A percentile compares a stretch with the other conserved stretches of the same genome.
These are phyloP conservation scores for Heterocephalus glaber DNA, from an alignment of 2,113 vertebrate species.

Conservation along the genomic window DNA sequence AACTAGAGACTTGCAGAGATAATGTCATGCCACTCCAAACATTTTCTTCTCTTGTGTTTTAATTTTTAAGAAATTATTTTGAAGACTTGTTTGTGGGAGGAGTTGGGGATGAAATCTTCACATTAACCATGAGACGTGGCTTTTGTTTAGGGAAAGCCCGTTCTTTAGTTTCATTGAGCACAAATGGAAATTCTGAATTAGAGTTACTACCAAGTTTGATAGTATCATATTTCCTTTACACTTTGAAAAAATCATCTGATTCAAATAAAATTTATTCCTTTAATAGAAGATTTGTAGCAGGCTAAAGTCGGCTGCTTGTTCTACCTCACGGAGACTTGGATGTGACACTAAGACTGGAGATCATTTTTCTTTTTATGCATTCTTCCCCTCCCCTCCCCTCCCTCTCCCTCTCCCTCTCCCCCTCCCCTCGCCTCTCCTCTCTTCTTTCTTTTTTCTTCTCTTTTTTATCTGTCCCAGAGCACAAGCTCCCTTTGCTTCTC, in stretches of 20 bases:
- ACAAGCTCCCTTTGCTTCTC: neutral
- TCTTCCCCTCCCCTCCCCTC: neutral
- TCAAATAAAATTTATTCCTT: neutral
- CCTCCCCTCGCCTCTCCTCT: too few relatives aligned
- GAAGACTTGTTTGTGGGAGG: neutral
- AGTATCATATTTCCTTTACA: neutral
- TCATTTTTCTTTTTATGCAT: neutral
- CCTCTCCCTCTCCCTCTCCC: neutral
- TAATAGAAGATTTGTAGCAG: neutral
- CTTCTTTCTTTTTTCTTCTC: neutral
- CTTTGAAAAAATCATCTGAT: slow-evolving; percentile 8
- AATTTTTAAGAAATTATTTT: neutral
- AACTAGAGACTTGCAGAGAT: neutral
- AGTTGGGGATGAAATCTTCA: neutral
- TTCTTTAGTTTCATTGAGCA: neutral
- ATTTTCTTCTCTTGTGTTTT: neutral
- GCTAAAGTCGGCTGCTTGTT: neutral
- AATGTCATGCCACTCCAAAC: neutral
- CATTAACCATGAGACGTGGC: neutral
- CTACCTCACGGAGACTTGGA: neutral
- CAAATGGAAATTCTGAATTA: neutral
- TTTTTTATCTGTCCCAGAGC: neutral
- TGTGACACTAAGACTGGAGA: neutral
- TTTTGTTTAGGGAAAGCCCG: neutral
- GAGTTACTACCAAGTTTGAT: neutral